Conservation (phyloP, 2,797 vertebrate species). For the Anniella stebbinsi region DNA sequence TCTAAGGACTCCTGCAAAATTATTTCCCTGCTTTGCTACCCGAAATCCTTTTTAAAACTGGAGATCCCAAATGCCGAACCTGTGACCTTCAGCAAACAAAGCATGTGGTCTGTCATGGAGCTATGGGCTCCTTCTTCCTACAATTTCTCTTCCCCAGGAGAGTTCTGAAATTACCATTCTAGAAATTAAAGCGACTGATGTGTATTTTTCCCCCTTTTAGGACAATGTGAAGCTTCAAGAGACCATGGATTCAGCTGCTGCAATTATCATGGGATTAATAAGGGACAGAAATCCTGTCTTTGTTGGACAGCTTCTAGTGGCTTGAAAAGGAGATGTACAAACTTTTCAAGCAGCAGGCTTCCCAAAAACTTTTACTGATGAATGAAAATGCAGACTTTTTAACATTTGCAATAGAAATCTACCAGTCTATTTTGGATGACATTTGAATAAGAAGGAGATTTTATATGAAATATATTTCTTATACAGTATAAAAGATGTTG, state of each 20-base stretch:
- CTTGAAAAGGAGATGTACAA: constrained; percentile 60
- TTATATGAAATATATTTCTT: constrained; percentile 40
- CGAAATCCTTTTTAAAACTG: background rate
- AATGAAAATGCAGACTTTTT: background rate
- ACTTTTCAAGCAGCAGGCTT: background rate
- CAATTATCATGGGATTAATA: constrained; percentile 78
- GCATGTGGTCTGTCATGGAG: background rate
- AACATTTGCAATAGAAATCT: background rate
- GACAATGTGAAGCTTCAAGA: constrained; percentile 73
- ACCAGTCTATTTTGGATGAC: background rate
- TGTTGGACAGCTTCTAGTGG: constrained; percentile 78
- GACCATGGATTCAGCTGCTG: constrained; percentile 72
- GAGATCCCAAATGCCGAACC: background rate
- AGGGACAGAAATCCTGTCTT: constrained; percentile 79
- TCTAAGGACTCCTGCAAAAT: background rate
- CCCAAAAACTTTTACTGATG: background rate
- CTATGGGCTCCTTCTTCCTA: background rate
- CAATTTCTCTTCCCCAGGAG: background rate
- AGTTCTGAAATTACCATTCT: background rate
- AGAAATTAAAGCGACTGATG: background rate
- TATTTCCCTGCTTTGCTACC: background rate
- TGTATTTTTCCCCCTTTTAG: constrained; percentile 52
- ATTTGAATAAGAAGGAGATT: background rate
- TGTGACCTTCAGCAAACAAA: background rate
- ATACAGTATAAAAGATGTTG: constrained; percentile 15